Evolutionary conservation across 1,140 invertebrate species (phyloP), one percentile per base, ranked within the genome.

Genomic region (Drosophila ohnishii): DNA sequence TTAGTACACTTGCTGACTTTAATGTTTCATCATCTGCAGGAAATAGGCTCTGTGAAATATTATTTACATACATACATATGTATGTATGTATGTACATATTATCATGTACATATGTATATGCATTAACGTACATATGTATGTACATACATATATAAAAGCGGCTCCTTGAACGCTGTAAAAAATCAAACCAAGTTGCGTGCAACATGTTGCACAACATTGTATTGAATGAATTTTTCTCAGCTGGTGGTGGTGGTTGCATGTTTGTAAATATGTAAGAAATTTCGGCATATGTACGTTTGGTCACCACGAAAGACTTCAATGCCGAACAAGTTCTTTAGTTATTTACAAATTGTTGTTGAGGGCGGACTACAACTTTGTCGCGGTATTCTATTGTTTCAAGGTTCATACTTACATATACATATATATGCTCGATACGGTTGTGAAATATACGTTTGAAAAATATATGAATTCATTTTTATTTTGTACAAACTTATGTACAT

Each of bases 281-380:
- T 22, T 35, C 13, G 51, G 32, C 32, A 28, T 28, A 28, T 28
- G 2, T 56, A 13, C 32, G 19, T 42, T 64, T 57, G 50, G 61
- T 67, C 70, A 75, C 70, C 79, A 80, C 78, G 58, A 81, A 81
- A 81, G 78, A 80, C 79, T 81, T 81, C 79, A 81, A 81, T 81
- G 48, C 44, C 59, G 60, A 81, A 80, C 79, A 62, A 80, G 78
- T 81, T 81, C 61, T 76, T 75, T 69, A 82, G 78, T 82, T 82
- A 80, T 82, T 82, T 82, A 74, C 63, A 81, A 81, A 64, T 81
- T 80, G 61, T 61, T 34, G 74, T 64, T 78, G 62, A 69, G 55
- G 35, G 51, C 50, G 58, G 62, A 78, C 58, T 62, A 75, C 48
- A 47, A 37, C 50, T 56, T 42, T 45, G n/a, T 61, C 73, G 51